A percentile compares a stretch with the other conserved stretches of the same genome.
phyloP scores from a whole-genome alignment of 2,888 invertebrate species.

The Heliconius sara region DNA sequence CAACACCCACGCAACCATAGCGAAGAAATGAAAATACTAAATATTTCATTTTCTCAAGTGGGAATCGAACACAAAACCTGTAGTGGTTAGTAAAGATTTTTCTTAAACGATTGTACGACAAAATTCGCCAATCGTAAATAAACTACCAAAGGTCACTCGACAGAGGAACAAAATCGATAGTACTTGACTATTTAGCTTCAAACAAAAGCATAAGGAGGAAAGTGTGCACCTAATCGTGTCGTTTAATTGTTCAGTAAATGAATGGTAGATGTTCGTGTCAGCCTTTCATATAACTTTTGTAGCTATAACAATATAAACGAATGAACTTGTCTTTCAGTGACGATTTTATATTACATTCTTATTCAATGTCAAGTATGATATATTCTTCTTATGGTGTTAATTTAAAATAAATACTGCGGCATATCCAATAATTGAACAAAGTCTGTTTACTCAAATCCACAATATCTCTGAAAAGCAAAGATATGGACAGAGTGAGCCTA shows the following conservation, averaged over 20 bases:
- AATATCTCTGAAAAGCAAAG: background rate
- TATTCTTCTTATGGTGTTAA: too few species aligned
- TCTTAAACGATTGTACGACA: background rate
- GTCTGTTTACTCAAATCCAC: background rate
- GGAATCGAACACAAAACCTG: too few species aligned
- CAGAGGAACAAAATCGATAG: constrained; percentile 35
- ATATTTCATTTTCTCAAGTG: background rate
- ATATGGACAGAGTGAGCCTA: background rate
- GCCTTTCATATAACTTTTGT: constrained; percentile 13
- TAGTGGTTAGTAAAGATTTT: background rate
- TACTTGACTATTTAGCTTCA: constrained; percentile 35
- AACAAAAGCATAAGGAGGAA: constrained; percentile 37
- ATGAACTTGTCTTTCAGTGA: background rate
- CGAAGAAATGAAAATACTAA: background rate
- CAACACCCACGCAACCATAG: too few species aligned
- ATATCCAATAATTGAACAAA: too few species aligned
- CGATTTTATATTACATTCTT: background rate
- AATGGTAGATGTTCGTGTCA: constrained; percentile 33
- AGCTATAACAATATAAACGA: constrained; percentile 7
- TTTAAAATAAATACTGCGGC: too few species aligned
- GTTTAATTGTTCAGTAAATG: constrained; percentile 48
- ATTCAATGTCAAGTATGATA: background rate
- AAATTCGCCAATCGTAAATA: background rate
- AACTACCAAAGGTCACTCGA: background rate
- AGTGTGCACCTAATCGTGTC: constrained; percentile 41